Base-by-base conservation (phyloP, 2,888 invertebrate species). In the Spilosoma lubricipeda region DNA sequence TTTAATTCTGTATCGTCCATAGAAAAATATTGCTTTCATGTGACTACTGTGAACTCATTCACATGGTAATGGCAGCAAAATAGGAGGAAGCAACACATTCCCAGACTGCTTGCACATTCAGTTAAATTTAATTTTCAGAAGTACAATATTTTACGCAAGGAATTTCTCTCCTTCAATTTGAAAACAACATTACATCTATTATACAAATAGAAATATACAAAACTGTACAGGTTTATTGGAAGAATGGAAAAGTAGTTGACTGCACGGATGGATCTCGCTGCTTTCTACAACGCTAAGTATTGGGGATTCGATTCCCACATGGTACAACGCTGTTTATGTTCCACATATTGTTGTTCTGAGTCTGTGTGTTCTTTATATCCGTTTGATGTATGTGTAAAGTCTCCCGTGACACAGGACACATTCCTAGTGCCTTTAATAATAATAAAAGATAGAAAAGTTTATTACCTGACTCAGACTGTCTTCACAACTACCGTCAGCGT, bases 401-500 rank as follows among this genome's bases (percentile, higher is more conserved):
- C 23, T 8, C 7, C 23, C 23, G 52, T 18, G 20, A 20, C 18
- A 48, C 48, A 20, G 5, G 7, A 48, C 5, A 48, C 15, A 20
- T 48, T 18, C 20, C 20, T 48, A 20, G 48, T 48, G 20, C 48
- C 7, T 48, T 48, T 20, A 18, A 52, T 2, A 23, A 42, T 11
- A 13, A 27, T 0, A 59, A 42, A 63, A 63, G 4, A 27, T 42
- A 8, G 36, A 30, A 9, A 23, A 45, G 20, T 30, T 13, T n/a
- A 81, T 87, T 88, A 96, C 96, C 94, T 96, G 96, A 88, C 96
- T 96, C 20, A 96, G 93, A 83, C 96, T 96, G 83, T 95, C 96
- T 79, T 94, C 95, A 63, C 95, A 89, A 84, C 95, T 95, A 82
- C 93, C 94, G 68, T 95, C 96, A 79, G 89, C 91, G 78, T 95